Evolutionary conservation across 2,888 invertebrate genomes (phyloP), one percentile per base, ranked within the genome.

Genomic region (Hirtodrosophila trivittata): DNA sequence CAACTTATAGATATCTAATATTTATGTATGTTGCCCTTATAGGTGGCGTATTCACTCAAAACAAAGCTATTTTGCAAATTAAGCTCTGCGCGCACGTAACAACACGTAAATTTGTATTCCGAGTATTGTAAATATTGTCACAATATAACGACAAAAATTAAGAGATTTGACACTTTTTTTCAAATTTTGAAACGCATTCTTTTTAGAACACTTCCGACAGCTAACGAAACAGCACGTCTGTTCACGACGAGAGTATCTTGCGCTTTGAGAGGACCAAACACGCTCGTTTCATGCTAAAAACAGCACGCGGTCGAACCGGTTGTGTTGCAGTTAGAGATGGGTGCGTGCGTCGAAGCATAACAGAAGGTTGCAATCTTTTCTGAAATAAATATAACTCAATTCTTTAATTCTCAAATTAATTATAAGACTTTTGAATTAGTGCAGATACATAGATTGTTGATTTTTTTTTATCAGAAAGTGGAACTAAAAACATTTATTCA

Each of bases 231-330:
- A 73, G 75, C 64, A 84, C 77, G 65, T 84, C 86, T 54, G 85
- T 60, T 62, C 65, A 56, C 55, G 43, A 46, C 51, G 59, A 74
- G 38, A 78, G 71, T 70, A 60, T 56, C 54, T 71, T 64, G 49
- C 64, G 74, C 46, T 67, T 58, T 68, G 65, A 56, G 60, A 77
- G 57, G 51, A 56, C 52, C 66, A 56, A 45, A 33, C 63, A 56
- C 41, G 66, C 52, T 69, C 60, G 69, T 54, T 66, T 81, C 83
- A 83, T 81, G 67, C 87, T 80, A 84, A 77, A 67, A 65, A 46
- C 84, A 78, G 56, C 87, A 87, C 77, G 84, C 86, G 83, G 68
- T 81, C 82, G 70, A 81, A 74, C 81, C 45, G 35, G 62, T 67
- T 69, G 69, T 32, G 46, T 58, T 66, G 71, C 71, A 56, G 41